Evolutionary conservation across 2,888 invertebrate genomes (phyloP).

Genomic region (Drosophila formosana): DNA sequence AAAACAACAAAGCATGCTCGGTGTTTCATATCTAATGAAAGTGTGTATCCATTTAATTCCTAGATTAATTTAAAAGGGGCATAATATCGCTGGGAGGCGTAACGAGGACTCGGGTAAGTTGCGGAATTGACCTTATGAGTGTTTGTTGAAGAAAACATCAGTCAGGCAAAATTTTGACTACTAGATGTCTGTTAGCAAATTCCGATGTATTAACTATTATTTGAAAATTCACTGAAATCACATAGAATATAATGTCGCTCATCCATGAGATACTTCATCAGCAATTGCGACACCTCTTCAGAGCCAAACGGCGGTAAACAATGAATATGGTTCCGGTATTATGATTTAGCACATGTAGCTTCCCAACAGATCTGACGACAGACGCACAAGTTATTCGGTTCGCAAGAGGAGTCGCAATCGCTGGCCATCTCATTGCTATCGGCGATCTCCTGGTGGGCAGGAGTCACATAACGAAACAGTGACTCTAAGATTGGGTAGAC

Average conservation of each 20-base stretch:
- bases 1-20: conserved; percentile 23
- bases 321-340: background rate
- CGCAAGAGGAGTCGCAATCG: conserved; percentile 18
- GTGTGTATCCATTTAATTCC: background rate
- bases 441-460: conserved; percentile 32
- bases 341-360: background rate
- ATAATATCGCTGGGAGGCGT: background rate
- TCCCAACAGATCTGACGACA: conserved; percentile 2
- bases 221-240: conserved; percentile 3
- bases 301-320: conserved; percentile 33
- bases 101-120: background rate
- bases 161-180: conserved; percentile 7
- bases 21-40: conserved; percentile 2
- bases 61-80: background rate
- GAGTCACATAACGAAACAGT: conserved; percentile 1
- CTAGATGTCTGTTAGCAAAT: background rate
- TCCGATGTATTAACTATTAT: conserved; percentile 1
- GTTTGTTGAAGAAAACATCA: conserved; percentile 1
- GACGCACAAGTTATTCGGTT: background rate
- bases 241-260: conserved; percentile 34
- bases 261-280: conserved; percentile 21
- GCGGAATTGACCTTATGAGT: background rate
- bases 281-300: conserved; percentile 36
- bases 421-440: conserved; percentile 13
- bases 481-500: background rate